phyloP scores from a whole-genome alignment of 2,797 vertebrate species.

The Acanthurus lineatus region DNA sequence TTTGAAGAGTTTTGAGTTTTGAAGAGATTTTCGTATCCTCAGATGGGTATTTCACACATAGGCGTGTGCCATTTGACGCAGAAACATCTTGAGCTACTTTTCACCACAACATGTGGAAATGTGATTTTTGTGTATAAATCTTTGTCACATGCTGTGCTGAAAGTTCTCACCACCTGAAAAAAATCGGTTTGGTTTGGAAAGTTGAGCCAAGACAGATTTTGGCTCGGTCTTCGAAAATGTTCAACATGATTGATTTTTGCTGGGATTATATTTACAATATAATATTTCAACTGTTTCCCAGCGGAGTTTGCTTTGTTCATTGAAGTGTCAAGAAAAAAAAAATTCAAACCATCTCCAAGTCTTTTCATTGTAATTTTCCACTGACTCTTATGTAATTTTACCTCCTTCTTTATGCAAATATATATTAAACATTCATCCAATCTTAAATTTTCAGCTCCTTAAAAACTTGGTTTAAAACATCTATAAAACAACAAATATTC shows the following conservation, averaged over 20 bases:
- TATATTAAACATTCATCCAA: not conserved
- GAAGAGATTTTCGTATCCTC: slow-evolving; percentile 27
- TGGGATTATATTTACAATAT: slow-evolving; percentile 23
- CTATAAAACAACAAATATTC: not conserved
- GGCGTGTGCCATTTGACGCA: slow-evolving; percentile 44
- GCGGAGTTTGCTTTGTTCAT: slow-evolving; percentile 22
- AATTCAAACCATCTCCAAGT: not conserved
- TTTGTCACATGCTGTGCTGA: slow-evolving; percentile 51
- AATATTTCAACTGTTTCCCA: slow-evolving; percentile 13
- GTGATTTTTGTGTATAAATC: slow-evolving; percentile 57
- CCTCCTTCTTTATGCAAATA: not conserved
- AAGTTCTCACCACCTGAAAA: slow-evolving; percentile 50
- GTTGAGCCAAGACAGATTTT: slow-evolving; percentile 19
- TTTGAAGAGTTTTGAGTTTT: slow-evolving; percentile 10
- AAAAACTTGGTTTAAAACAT: not conserved
- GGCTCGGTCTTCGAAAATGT: slow-evolving; percentile 18
- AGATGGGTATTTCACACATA: slow-evolving; percentile 39
- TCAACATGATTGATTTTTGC: slow-evolving; percentile 24
- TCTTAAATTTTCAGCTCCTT: not conserved
- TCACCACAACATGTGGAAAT: slow-evolving; percentile 62
- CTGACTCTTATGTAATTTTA: not conserved
- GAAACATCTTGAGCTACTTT: slow-evolving; percentile 57
- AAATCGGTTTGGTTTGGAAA: slow-evolving; percentile 31
- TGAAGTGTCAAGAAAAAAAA: not conserved
- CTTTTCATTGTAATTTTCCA: not conserved